Percentiles rank a stretch among this genome's conserved stretches.
Conservation (phyloP, 2,113 vertebrate genomes). For the Tupaia tana region DNA sequence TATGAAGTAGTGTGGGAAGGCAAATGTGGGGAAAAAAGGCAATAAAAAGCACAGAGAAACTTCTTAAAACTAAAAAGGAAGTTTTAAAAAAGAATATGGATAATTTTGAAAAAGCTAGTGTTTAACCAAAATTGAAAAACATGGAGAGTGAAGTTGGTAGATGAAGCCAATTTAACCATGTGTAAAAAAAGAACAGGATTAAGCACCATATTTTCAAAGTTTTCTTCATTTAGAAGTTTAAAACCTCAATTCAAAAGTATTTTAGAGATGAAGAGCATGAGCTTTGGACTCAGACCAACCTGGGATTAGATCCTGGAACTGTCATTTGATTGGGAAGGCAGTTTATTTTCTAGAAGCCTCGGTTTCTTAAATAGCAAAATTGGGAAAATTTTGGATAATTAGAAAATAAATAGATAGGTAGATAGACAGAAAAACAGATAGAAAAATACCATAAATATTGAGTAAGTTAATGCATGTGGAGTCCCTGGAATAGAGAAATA, state of each 20-base stretch:
- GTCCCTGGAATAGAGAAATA: neutral
- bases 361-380: slow-evolving; percentile 3
- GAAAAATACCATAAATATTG: neutral
- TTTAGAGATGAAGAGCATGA: neutral
- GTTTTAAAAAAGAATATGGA: neutral
- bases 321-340: neutral
- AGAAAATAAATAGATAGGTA: neutral
- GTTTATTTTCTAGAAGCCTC: slow-evolving; percentile 13
- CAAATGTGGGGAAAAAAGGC: neutral
- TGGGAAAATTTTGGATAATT: neutral
- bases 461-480: neutral
- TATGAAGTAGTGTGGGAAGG: neutral
- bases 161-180: neutral
- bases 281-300: neutral
- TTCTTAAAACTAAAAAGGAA: slow-evolving; percentile 34
- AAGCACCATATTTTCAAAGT: neutral
- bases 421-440: neutral
- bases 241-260: neutral
- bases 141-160: neutral
- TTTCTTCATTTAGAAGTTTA: neutral
- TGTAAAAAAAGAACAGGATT: neutral
- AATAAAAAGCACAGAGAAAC: neutral
- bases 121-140: neutral
- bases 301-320: neutral
- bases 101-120: neutral